Base-by-base conservation (phyloP, 1,140 invertebrate species). In the Nasonia longicornis region DNA sequence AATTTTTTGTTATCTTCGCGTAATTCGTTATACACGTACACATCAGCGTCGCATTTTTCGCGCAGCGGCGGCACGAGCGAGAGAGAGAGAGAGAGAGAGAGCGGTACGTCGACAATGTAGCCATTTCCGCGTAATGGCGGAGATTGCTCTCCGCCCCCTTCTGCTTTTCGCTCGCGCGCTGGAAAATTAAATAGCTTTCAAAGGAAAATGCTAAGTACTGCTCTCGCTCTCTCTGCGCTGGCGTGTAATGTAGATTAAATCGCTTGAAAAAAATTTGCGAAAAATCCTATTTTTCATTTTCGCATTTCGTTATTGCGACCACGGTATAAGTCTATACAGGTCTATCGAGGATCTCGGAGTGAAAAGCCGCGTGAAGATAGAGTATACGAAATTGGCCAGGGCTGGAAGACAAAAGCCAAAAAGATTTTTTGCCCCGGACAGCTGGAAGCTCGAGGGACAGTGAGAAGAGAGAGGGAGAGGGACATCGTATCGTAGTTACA, bases 381-480 rank as follows among this genome's bases (percentile, higher is more conserved):
- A n/a, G 52, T 58, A 14, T 14, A 14, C 67, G 35, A 69, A 75
- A 81, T 63, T 10, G 63, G 35, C 29, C 31, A 4, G n/a, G 67
- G 67, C 48, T 73, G 64, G 67, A 63, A 31, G 69, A 88, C 86
- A 87, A 88, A 84, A 85, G 84, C 81, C n/a, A 26, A 64, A 70
- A 69, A 84, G 83, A 84, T 88, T 89, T 88, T 89, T 87, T 84
- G 83, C 58, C 66, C 14, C 22, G 79, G 84, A 82, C 88, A 88
- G 87, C 86, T 89, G 87, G 38, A 79, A 58, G 67, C 16, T 29
- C 67, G 42, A 70, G 81, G 82, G 73, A 83, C 64, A 67, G 74
- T 80, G 86, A 85, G 83, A 74, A 69, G 42, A 58, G 38, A 66
- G 67, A 66, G 31, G 52, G 31, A 64, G 48, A 85, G 84, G 85